These are phyloP conservation scores for Catajapyx aquilonaris DNA, from an alignment of 1,140 invertebrate species.

Conservation along the genomic window DNA sequence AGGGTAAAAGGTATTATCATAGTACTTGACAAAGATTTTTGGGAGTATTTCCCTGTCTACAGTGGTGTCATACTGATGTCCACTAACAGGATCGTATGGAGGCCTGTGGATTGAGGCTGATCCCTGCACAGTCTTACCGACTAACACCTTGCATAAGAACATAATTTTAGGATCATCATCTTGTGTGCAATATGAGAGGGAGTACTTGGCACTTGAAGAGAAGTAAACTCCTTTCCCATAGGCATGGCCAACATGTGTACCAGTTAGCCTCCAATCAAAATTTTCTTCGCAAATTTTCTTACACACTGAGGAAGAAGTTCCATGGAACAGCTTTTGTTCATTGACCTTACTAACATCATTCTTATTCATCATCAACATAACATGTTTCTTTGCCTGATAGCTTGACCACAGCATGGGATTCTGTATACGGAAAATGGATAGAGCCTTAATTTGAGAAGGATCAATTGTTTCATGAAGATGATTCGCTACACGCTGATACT, in stretches of 20 bases:
- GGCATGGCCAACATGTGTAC: neutral
- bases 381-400: neutral
- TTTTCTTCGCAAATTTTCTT: neutral
- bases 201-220: neutral
- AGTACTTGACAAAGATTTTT: neutral
- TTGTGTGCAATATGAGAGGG: neutral
- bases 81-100: neutral
- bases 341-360: neutral
- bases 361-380: neutral
- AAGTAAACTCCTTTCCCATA: conserved; percentile 4
- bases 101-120: neutral
- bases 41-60: neutral
- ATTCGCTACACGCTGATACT: neutral
- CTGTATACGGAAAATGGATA: neutral
- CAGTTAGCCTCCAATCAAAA: conserved; percentile 1
- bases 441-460: too few species aligned
- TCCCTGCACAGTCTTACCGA: neutral
- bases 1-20: conserved; percentile 1
- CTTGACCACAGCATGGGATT: neutral
- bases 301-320: neutral
- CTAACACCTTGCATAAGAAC: neutral
- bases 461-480: too few species aligned
- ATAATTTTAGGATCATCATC: neutral
- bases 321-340: conserved; percentile 3
- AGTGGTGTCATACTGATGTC: neutral